Conservation (phyloP, 2,113 vertebrate genomes). For the Prolemur simus region DNA sequence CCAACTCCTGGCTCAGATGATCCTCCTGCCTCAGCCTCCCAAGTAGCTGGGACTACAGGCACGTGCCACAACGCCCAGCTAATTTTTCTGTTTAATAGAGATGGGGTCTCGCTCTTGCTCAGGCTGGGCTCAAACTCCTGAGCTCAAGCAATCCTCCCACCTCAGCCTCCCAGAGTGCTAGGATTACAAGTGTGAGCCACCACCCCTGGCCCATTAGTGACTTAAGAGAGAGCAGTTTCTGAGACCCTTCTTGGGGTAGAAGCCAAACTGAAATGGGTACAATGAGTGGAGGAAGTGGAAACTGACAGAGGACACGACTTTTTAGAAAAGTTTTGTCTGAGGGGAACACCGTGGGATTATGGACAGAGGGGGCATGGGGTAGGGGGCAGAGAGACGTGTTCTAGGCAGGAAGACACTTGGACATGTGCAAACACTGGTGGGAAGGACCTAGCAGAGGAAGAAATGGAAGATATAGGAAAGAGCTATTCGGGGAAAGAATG, state of each 20-base stretch:
- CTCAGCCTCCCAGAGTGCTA: no score
- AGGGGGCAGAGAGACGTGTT: not conserved
- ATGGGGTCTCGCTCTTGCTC: no score
- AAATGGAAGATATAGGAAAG: conserved; percentile 31
- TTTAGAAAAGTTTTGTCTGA: not conserved
- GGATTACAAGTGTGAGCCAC: no score
- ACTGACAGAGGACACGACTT: not conserved
- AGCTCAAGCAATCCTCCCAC: no score
- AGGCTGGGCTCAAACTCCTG: no score
- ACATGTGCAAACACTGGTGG: not conserved
- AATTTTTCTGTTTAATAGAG: no score
- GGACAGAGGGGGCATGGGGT: fast-evolving
- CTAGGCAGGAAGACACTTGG: not conserved
- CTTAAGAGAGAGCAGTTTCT: not conserved
- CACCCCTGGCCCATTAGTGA: not conserved
- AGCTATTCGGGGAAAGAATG: not conserved
- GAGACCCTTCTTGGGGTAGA: not conserved
- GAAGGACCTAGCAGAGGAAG: not conserved
- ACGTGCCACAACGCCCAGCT: no score
- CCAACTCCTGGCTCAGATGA: no score
- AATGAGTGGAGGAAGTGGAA: not conserved
- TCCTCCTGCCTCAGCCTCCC: no score
- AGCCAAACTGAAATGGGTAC: not conserved
- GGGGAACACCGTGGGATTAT: fast-evolving
- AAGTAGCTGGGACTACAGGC: no score